These are phyloP conservation scores for Anastrepha ludens DNA, from an alignment of 1,140 invertebrate species.

Conservation along the genomic window DNA sequence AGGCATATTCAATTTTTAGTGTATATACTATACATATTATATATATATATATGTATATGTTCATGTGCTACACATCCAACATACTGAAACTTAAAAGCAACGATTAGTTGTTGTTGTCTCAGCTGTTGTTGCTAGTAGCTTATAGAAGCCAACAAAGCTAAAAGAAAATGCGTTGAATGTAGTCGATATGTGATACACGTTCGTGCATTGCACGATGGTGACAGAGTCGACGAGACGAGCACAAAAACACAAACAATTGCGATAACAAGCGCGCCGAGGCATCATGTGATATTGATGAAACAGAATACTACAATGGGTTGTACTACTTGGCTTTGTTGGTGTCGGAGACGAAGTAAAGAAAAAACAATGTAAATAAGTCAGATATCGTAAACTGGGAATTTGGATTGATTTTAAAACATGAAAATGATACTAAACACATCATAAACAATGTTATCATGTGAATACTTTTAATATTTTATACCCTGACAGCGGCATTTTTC, in stretches of 20 bases:
- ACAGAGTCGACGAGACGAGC: background rate
- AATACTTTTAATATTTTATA: too few species aligned
- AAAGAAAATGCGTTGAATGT: background rate
- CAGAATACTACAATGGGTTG: conserved; percentile 13
- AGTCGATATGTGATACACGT: background rate
- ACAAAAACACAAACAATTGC: background rate
- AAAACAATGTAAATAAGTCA: too few species aligned
- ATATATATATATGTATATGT: background rate
- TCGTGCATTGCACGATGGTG: conserved; percentile 28
- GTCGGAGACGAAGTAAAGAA: background rate
- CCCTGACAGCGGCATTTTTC: too few species aligned
- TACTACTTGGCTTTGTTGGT: background rate
- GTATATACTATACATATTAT: background rate
- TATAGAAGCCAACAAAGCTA: background rate
- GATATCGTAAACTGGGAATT: too few species aligned
- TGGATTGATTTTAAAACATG: too few species aligned
- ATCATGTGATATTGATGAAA: conserved; percentile 23
- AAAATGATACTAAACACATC: too few species aligned
- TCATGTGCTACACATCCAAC: background rate
- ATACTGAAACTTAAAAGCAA: conserved; percentile 33
- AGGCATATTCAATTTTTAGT: background rate
- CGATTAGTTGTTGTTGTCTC: conserved; percentile 14
- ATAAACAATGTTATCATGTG: too few species aligned
- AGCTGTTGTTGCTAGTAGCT: background rate
- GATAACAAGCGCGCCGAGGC: background rate